Evolutionary conservation across 2,797 vertebrate species (phyloP), one percentile per base, ranked within the genome.

Genomic region (Oreochromis mossambicus): DNA sequence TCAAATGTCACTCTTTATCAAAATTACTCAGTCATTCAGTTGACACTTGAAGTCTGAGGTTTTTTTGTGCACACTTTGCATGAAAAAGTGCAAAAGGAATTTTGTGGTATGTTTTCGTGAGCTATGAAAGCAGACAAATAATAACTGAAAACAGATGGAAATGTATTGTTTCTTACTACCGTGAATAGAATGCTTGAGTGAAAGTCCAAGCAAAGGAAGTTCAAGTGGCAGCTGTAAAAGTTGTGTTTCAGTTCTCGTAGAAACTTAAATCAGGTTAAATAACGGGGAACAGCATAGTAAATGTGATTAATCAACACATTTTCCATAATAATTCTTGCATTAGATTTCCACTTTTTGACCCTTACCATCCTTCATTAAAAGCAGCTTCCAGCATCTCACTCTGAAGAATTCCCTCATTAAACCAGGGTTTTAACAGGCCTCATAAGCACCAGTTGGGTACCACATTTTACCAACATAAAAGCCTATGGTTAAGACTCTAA

Each of bases 391-490:
- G 81, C 21, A 41, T 85, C 83, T 86, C 50, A 63, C 51, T 56
- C 78, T 55, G 8, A 86, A 86, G 24, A 75, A 73, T 85, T 87
- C 87, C 43, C 55, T 91, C 63, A 56, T 86, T 84, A 32, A 19
- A 66, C 38, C 14, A 48, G 83, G 79, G 86, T 89, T 87, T 83
- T 78, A 86, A 77, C 80, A 81, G 83, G 91, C 84, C 88, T 92
- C 91, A 75, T 86, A 91, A 93, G 88, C 80, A 81, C 87, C 50
- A 83, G 36, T 88, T 88, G 79, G 84, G 83, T 89, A 83, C 48
- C 87, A 61, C 87, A 86, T 84, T 83, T 79, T 7, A 77, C 63
- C 81, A 78, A 87, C 83, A 89, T 91, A 55, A 93, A 93, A 91
- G 86, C 77, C 43, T 50, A 75, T 50, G 43, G 43, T 41, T 91